phyloP scores from a whole-genome alignment of 2,888 invertebrate species.

The Tridacna gigas region DNA sequence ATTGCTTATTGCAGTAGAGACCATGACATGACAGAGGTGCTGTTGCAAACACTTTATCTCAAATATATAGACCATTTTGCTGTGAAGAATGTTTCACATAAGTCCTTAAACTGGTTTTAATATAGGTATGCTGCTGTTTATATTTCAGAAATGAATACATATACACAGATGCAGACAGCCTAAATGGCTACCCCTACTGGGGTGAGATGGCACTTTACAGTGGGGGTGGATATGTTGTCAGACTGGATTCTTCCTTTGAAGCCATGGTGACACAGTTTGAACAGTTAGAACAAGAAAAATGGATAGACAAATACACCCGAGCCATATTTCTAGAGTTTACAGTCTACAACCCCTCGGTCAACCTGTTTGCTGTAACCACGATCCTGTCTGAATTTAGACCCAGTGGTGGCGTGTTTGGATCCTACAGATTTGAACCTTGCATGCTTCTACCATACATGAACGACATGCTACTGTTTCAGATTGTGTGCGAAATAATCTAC shows the following conservation, averaged over 20 bases:
- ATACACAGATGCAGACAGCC: slow-evolving; percentile 79
- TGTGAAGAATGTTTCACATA: background rate
- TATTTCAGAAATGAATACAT: slow-evolving; percentile 74
- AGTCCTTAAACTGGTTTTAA: too few species aligned
- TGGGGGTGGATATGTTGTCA: slow-evolving; percentile 86
- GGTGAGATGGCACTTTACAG: slow-evolving; percentile 84
- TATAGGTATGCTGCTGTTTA: background rate
- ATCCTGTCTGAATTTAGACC: slow-evolving; percentile 82
- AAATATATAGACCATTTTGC: background rate
- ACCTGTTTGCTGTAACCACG: slow-evolving; percentile 82
- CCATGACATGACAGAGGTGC: too few species aligned
- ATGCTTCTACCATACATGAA: slow-evolving; percentile 82
- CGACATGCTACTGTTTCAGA: slow-evolving; percentile 79
- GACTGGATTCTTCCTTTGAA: slow-evolving; percentile 79
- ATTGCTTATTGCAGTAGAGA: too few species aligned
- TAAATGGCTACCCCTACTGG: slow-evolving; percentile 85
- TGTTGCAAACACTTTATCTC: background rate
- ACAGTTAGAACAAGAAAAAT: slow-evolving; percentile 82
- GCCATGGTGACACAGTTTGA: slow-evolving; percentile 79
- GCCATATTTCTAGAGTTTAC: slow-evolving; percentile 87
- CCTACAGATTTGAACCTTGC: slow-evolving; percentile 83
- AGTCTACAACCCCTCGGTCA: slow-evolving; percentile 85
- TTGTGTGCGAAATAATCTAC: slow-evolving; percentile 80
- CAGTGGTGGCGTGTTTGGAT: slow-evolving; percentile 81
- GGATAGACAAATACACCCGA: slow-evolving; percentile 86